A percentile compares a stretch with the other conserved stretches of the same genome.
Conservation (phyloP, 2,113 vertebrate genomes). For the Boulengeromyrus knoepffleri region DNA sequence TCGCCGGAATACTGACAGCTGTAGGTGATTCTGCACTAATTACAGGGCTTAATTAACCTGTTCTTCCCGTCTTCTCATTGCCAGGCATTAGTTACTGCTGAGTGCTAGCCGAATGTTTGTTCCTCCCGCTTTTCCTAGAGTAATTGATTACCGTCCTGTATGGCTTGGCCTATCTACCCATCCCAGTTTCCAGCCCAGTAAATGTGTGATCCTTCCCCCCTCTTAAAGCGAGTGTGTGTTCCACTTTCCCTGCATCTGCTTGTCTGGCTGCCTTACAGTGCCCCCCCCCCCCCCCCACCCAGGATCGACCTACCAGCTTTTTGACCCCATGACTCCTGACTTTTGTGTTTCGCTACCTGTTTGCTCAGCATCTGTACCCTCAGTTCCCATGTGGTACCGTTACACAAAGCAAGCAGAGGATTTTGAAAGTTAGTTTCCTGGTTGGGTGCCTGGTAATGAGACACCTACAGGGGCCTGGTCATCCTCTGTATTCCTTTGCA, state of each 20-base stretch:
- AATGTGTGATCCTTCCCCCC: background rate
- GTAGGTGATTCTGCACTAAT: background rate
- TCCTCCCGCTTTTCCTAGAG: background rate
- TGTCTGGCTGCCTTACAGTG: background rate
- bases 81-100: background rate
- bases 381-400: background rate
- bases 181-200: background rate
- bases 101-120: background rate
- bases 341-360: background rate
- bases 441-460: background rate
- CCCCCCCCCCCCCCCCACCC: too few species aligned
- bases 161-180: background rate
- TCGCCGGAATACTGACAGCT: background rate
- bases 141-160: background rate
- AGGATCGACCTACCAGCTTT: background rate
- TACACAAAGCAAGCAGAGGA: background rate
- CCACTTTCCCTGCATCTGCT: background rate
- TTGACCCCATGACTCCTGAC: background rate
- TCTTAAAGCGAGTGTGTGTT: background rate
- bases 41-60: background rate
- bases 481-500: slow-evolving; percentile 34
- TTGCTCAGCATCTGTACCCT: background rate
- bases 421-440: background rate
- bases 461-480: too few species aligned
- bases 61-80: background rate